Conservation (phyloP, 1,140 invertebrate species). For the Ostrea denselamellosa region DNA sequence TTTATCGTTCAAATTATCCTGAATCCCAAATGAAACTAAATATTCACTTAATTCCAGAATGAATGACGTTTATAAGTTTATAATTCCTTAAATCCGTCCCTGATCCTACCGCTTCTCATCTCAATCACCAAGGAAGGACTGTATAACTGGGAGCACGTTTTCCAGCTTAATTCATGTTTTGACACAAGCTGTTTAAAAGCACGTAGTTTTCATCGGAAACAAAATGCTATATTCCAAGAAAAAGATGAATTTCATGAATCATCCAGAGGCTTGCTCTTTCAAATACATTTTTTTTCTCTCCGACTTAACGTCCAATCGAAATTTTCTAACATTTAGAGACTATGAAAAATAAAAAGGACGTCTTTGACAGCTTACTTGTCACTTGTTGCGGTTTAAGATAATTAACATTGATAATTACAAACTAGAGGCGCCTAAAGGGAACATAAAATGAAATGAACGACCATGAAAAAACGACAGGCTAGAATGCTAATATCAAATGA, state of each 20-base stretch:
- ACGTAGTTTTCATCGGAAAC: background rate
- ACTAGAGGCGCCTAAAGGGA: background rate
- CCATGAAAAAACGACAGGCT: background rate
- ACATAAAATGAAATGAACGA: background rate
- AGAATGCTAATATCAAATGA: background rate
- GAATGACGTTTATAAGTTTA: background rate
- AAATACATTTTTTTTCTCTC: background rate
- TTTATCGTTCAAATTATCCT: no score
- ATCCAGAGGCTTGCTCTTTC: background rate
- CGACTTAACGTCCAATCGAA: background rate
- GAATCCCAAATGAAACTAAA: no score
- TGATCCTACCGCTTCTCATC: no score
- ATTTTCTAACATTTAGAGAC: background rate
- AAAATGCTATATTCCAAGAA: background rate
- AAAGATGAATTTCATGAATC: background rate
- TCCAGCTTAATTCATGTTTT: background rate
- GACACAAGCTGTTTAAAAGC: background rate
- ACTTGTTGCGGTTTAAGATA: background rate
- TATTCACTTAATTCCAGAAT: background rate
- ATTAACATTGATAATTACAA: background rate
- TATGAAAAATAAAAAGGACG: background rate
- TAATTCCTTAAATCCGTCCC: no score
- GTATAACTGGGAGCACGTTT: no score
- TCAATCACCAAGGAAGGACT: no score
- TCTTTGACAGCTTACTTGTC: background rate